Percentiles rank a stretch among this genome's conserved stretches.
These are phyloP conservation scores for Mystacornis crossleyi DNA, from an alignment of 2,113 vertebrate species.

Conservation along the genomic window DNA sequence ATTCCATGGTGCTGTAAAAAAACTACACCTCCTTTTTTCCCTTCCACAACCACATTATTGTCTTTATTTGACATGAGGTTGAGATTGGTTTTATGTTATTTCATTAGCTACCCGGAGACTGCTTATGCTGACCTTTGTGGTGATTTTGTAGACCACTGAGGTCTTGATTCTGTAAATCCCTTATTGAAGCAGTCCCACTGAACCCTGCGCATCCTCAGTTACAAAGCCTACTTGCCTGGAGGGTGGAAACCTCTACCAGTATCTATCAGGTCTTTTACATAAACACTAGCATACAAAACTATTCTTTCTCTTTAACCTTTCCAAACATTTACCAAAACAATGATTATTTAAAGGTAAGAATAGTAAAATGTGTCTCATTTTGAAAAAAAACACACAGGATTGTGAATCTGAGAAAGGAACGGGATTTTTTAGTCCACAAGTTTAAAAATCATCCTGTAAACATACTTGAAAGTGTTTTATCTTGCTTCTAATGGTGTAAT, in stretches of 20 bases:
- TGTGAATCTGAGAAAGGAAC: background rate
- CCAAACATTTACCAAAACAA: background rate
- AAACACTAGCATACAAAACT: background rate
- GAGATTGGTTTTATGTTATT: background rate
- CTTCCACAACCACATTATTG: background rate
- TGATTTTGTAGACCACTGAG: background rate
- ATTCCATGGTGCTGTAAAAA: background rate
- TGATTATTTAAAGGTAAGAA: background rate
- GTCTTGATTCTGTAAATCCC: background rate
- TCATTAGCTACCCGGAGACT: background rate
- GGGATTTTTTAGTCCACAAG: background rate
- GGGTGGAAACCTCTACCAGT: background rate
- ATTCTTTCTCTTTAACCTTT: background rate
- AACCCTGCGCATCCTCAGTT: background rate
- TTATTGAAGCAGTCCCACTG: background rate
- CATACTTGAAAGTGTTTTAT: background rate
- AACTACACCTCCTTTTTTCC: rapidly evolving
- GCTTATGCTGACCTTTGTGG: background rate
- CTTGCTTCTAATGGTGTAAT: background rate
- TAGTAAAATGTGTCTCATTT: background rate
- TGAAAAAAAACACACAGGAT: background rate
- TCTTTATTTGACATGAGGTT: background rate
- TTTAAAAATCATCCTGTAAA: background rate
- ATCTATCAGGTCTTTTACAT: background rate
- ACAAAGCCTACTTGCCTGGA: background rate